phyloP scores from a whole-genome alignment of 2,113 vertebrate species.

The Silurus asotus region DNA sequence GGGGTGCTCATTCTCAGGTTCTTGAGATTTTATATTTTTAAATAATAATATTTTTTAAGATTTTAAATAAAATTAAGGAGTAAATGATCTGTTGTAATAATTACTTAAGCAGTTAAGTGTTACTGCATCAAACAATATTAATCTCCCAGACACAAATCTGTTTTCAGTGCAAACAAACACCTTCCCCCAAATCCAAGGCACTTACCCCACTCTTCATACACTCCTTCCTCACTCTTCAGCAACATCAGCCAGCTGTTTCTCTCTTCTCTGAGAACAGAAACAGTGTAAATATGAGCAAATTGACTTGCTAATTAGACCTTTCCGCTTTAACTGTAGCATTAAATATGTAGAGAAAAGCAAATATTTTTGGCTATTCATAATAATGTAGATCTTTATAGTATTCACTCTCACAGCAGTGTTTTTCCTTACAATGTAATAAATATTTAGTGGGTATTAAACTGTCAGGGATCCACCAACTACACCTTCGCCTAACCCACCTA shows the following conservation, averaged over 20 bases:
- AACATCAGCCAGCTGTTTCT: slow-evolving; percentile 43
- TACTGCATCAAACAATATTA: not conserved
- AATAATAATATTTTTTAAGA: no score
- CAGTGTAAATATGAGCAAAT: not conserved
- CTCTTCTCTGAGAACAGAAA: slow-evolving; percentile 41
- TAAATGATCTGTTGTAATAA: not conserved
- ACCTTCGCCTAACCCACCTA: no score
- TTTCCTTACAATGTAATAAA: not conserved
- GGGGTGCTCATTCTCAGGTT: not conserved
- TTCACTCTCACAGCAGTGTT: not conserved
- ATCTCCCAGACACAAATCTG: not conserved
- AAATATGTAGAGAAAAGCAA: not conserved
- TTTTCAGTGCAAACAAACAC: not conserved
- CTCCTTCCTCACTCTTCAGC: slow-evolving; percentile 19
- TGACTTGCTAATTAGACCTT: not conserved
- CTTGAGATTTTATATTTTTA: not conserved
- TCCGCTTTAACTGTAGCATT: not conserved
- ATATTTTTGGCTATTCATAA: not conserved
- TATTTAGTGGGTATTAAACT: not conserved
- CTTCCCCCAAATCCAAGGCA: not conserved
- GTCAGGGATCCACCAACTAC: no score
- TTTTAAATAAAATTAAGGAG: not conserved
- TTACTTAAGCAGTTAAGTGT: not conserved
- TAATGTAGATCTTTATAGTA: not conserved
- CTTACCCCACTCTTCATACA: slow-evolving; percentile 57